Percentiles rank a stretch among this genome's conserved stretches.
These are phyloP conservation scores for Trinorchestia longiramus DNA, from an alignment of 1,140 invertebrate species.

Conservation along the genomic window DNA sequence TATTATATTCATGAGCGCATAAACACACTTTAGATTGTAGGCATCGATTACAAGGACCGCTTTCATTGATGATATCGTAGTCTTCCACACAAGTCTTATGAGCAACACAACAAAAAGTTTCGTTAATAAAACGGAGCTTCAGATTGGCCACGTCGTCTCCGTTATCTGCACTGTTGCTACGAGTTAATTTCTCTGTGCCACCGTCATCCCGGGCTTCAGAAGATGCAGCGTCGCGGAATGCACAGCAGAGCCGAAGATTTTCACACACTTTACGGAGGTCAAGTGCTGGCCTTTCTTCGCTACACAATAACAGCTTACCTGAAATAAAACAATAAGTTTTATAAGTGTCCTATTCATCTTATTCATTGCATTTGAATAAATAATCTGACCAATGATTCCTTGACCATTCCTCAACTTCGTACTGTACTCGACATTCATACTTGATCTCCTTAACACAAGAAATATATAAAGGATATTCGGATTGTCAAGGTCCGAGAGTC, in stretches of 20 bases:
- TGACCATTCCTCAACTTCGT: background rate
- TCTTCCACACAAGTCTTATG: background rate
- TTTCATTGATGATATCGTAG: background rate
- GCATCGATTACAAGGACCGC: background rate
- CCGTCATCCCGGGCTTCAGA: background rate
- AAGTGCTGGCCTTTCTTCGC: slow-evolving; percentile 72
- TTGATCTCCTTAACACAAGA: background rate
- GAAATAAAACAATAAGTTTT: slow-evolving; percentile 63
- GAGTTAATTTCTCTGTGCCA: no score
- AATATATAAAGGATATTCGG: no score
- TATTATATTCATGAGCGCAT: background rate
- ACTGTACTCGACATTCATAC: background rate
- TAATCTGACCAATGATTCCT: background rate
- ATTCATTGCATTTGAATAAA: background rate
- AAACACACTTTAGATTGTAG: background rate
- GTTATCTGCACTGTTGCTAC: background rate
- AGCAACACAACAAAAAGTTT: background rate
- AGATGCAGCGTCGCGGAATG: background rate
- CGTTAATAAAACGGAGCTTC: background rate
- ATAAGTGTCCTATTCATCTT: slow-evolving; percentile 39
- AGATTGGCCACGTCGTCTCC: background rate
- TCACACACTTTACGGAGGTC: slow-evolving; percentile 74
- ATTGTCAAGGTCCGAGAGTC: no score
- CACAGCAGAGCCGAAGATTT: slow-evolving; percentile 68
- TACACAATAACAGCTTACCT: slow-evolving; percentile 75